Conservation (phyloP, 2,113 vertebrate species). For the Pedetes capensis region DNA sequence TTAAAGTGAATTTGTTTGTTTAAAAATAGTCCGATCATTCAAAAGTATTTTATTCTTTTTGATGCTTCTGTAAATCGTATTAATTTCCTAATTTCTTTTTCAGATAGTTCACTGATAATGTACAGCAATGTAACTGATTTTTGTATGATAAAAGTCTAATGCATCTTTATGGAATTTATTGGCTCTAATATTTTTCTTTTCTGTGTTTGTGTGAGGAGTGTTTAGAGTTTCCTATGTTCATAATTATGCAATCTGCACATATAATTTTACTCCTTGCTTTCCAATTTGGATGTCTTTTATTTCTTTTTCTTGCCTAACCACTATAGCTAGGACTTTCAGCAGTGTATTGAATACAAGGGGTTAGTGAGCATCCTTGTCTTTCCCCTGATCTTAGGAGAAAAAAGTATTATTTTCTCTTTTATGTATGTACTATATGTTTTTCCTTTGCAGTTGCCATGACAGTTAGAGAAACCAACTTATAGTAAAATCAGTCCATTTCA, state of each 20-base stretch:
- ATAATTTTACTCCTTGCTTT: not conserved
- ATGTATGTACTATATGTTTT: not conserved
- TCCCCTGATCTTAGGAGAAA: not conserved
- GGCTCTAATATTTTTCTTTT: not conserved
- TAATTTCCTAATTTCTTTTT: not conserved
- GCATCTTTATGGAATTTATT: not conserved
- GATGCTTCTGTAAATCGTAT: not conserved
- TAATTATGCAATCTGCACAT: not conserved
- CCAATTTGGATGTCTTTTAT: not conserved
- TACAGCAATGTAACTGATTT: not conserved
- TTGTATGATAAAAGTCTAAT: not conserved
- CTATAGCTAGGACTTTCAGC: not conserved
- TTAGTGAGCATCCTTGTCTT: not conserved
- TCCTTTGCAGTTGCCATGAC: not conserved
- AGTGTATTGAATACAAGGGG: not conserved
- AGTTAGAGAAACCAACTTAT: not conserved
- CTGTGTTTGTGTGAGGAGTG: not conserved
- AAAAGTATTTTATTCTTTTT: not conserved
- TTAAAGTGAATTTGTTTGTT: not conserved
- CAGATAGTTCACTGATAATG: not conserved
- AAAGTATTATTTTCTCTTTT: not conserved
- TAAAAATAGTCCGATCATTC: not conserved
- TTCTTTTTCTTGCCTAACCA: not conserved
- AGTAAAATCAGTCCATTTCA: not conserved
- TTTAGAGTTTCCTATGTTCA: not conserved